phyloP scores from a whole-genome alignment of 2,888 invertebrate species.

The Tridacna gigas region DNA sequence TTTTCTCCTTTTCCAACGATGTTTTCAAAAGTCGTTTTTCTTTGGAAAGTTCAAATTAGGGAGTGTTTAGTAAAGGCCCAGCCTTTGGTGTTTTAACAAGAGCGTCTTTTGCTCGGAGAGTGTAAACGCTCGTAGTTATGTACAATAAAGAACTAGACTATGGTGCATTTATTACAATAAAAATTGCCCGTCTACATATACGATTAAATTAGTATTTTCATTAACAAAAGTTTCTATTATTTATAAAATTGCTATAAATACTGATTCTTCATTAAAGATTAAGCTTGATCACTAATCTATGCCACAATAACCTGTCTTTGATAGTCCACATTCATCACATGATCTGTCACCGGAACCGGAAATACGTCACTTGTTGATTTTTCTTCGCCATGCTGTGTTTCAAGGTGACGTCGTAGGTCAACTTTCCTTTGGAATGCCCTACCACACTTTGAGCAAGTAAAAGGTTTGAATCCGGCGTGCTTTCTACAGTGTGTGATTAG shows the following conservation, averaged over 20 bases:
- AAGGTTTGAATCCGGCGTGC: slow-evolving; percentile 99
- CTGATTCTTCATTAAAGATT: neutral
- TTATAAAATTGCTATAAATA: no score
- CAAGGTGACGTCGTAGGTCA: slow-evolving; percentile 96
- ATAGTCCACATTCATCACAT: slow-evolving; percentile 43
- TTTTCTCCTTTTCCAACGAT: neutral
- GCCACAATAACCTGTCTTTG: slow-evolving; percentile 52
- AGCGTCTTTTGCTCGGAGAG: no score
- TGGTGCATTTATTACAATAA: no score
- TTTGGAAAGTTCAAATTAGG: neutral
- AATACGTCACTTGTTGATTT: slow-evolving; percentile 58
- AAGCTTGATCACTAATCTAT: neutral
- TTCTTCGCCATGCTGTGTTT: slow-evolving; percentile 92
- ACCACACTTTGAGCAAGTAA: slow-evolving; percentile 97
- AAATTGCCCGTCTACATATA: no score
- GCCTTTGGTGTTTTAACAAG: no score
- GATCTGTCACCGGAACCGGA: slow-evolving; percentile 55
- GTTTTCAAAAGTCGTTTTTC: neutral
- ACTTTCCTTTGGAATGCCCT: slow-evolving; percentile 93
- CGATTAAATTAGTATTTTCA: no score
- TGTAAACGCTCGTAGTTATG: no score
- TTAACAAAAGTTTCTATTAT: no score
- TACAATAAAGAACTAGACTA: no score
- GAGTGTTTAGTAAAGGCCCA: neutral
- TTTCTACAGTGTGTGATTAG: slow-evolving; percentile 97